Base-by-base conservation (phyloP, 2,113 vertebrate genomes). In the Microcebus lehilahytsara region DNA sequence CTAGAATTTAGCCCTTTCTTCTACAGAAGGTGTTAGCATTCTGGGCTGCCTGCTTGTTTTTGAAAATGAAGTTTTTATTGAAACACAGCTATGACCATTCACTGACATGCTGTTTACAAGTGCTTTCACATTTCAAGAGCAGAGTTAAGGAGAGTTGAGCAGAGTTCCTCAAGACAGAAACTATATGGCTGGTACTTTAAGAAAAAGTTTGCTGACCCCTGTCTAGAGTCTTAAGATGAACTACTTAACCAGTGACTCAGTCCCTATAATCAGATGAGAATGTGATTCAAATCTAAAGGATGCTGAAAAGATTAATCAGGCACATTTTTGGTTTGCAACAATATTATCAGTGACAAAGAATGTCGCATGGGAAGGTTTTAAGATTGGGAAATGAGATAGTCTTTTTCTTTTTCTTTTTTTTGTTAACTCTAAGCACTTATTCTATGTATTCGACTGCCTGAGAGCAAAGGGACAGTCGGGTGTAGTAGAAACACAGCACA, bases 301-400 rank as follows among this genome's bases (percentile, higher is more conserved):
- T 66, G 56, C 78, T 84, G 1, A 46, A 32, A 78, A 71, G n/a
- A 75, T 42, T 85, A 88, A 72, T 19, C 81, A 27, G 34, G 32
- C 23, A 79, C 34, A 40, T 92, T 90, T 42, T 9, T 58, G 14
- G 78, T 91, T 81, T 91, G 51, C 69, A 74, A 49, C 51, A 67
- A 53, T 49, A 83, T 66, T 69, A 87, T 84, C 78, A 71, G 74
- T 32, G 62, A 92, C 72, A 66, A 97, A 71, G n/a, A 92, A 67
- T 34, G 40, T 87, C 91, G 85, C 22, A 4, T 11, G 53, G 58
- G 32, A 69, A 93, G 74, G 32, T 32, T 88, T 69, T 9, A 34
- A 89, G 86, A n/a, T 5, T 87, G 80, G 10, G 58, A 90, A 96
- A 95, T 14, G 53, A 84, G 62, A 72, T 9, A 23, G 19, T 46